Conservation (phyloP, 2,797 vertebrate genomes). For the Neomorphus geoffroyi region DNA sequence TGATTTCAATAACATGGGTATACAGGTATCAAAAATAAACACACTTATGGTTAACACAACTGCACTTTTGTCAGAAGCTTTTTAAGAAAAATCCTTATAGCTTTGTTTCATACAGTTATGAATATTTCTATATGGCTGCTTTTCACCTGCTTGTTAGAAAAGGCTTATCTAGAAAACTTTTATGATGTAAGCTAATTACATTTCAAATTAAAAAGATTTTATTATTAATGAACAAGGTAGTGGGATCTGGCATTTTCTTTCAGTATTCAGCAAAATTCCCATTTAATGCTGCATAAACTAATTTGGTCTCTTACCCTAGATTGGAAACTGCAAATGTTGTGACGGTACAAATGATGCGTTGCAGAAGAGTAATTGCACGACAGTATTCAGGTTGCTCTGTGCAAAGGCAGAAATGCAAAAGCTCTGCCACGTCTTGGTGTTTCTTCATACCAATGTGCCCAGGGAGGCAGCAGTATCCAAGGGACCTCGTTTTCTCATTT, state of each 20-base stretch:
- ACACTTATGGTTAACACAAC: not conserved
- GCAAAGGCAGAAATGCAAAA: not conserved
- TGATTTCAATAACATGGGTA: not conserved
- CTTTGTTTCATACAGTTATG: not conserved
- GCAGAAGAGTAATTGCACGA: not conserved
- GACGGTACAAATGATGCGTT: accelerated
- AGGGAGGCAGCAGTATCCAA: not conserved
- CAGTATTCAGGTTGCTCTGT: not conserved
- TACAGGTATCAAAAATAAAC: accelerated
- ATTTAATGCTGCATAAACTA: not conserved
- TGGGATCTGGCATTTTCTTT: not conserved
- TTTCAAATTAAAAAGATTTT: not conserved
- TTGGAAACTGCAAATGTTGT: not conserved
- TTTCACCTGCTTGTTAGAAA: not conserved
- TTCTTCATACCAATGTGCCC: not conserved
- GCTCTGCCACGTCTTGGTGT: not conserved
- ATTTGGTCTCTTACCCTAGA: not conserved
- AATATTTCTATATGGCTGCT: not conserved
- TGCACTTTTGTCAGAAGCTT: not conserved
- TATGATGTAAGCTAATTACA: not conserved
- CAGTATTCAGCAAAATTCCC: not conserved
- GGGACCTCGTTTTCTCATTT: not conserved
- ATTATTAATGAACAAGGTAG: not conserved
- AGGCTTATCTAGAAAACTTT: not conserved
- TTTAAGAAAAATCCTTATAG: not conserved